A percentile compares a stretch with the other conserved stretches of the same genome.
These are phyloP conservation scores for Brachymystax lenok DNA, from an alignment of 2,797 vertebrate genomes.

Conservation along the genomic window DNA sequence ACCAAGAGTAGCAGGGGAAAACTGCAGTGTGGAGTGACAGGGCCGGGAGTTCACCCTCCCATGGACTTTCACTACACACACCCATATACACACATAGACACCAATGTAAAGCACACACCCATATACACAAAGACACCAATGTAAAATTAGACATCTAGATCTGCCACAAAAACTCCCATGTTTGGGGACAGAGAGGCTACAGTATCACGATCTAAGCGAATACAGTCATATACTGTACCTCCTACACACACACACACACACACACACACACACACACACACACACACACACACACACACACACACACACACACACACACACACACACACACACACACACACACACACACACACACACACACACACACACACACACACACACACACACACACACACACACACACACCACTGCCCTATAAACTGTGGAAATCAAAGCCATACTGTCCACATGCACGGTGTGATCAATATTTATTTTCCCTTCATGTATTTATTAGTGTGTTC, in stretches of 20 bases:
- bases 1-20: conserved; percentile 70
- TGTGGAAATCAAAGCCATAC: conserved; percentile 53
- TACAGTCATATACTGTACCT: conserved; percentile 3
- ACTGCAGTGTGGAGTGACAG: conserved; percentile 70
- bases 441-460: conserved; percentile 50
- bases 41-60: conserved; percentile 61
- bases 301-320: no score
- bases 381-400: not conserved
- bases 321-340: no score
- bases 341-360: no score
- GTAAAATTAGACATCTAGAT: not conserved
- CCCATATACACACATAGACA: conserved; percentile 13
- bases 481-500: conserved; percentile 67
- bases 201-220: conserved; percentile 6
- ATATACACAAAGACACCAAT: conserved; percentile 25
- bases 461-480: conserved; percentile 70
- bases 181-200: conserved; percentile 28
- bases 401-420: conserved; percentile 23
- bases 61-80: conserved; percentile 20
- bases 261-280: no score
- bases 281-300: no score
- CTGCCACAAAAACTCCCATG: not conserved
- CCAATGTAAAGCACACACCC: conserved; percentile 16
- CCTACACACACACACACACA: no score
- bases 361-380: no score